These are phyloP conservation scores for Acrobasis consociella DNA, from an alignment of 2,888 invertebrate species.

Conservation along the genomic window DNA sequence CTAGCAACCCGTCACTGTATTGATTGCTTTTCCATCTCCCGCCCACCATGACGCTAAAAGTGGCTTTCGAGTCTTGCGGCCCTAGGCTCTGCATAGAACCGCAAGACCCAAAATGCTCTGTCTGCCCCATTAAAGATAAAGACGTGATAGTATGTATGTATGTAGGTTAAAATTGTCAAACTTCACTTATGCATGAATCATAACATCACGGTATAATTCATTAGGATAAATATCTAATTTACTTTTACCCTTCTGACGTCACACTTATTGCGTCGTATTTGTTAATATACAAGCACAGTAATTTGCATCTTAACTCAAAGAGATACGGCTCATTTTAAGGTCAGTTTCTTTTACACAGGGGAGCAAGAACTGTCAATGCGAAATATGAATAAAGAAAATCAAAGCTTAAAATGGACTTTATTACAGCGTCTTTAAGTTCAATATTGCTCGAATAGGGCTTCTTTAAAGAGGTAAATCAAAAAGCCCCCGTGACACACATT, in stretches of 20 bases:
- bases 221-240: slow-evolving; percentile 30
- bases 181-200: slow-evolving; percentile 8
- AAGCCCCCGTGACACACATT: slow-evolving; percentile 25
- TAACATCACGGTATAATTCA: slow-evolving; percentile 27
- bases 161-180: too few relatives aligned
- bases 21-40: too few relatives aligned
- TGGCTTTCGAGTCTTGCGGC: too few relatives aligned
- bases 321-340: slow-evolving; percentile 17
- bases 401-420: slow-evolving; percentile 4
- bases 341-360: slow-evolving; percentile 18
- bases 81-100: too few relatives aligned
- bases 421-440: slow-evolving; percentile 7
- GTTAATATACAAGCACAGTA: background rate
- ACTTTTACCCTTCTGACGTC: slow-evolving; percentile 28
- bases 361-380: slow-evolving; percentile 23
- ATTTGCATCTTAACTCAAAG: slow-evolving; percentile 15
- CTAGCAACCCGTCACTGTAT: too few relatives aligned
- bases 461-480: slow-evolving; percentile 25
- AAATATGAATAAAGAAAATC: slow-evolving; percentile 13
- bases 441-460: slow-evolving; percentile 23
- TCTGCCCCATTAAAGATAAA: too few relatives aligned
- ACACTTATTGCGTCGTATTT: slow-evolving; percentile 30
- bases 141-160: too few relatives aligned
- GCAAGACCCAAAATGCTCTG: too few relatives aligned
- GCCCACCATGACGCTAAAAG: too few relatives aligned